These are phyloP conservation scores for Bubo blakistoni DNA, from an alignment of 2,113 vertebrate genomes.

Conservation along the genomic window DNA sequence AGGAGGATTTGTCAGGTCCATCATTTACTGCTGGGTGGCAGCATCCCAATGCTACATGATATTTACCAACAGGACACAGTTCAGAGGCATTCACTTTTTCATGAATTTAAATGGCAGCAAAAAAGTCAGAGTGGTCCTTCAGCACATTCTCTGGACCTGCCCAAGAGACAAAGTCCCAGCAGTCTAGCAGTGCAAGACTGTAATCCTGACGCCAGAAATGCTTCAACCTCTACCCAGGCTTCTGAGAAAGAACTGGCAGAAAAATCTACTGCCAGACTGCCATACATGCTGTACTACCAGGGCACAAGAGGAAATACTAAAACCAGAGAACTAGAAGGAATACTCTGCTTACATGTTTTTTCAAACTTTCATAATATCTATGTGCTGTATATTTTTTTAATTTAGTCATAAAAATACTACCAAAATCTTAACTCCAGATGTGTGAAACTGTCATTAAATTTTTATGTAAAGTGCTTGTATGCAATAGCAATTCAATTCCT, in stretches of 20 bases:
- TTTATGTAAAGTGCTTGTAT: not conserved
- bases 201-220: not conserved
- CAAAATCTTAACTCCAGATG: not conserved
- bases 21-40: not conserved
- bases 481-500: not conserved
- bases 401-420: not conserved
- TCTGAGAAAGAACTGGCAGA: not conserved
- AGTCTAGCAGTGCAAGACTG: not conserved
- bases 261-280: not conserved
- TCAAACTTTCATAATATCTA: not conserved
- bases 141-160: not conserved
- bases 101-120: not conserved
- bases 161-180: not conserved
- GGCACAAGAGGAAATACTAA: not conserved
- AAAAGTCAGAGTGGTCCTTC: not conserved
- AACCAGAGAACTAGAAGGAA: not conserved
- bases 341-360: not conserved
- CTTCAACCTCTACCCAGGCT: not conserved
- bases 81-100: not conserved
- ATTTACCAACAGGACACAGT: not conserved
- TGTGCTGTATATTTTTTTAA: not conserved
- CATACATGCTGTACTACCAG: not conserved
- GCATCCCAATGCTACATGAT: fast-evolving
- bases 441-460: not conserved
- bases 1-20: not conserved